Conservation (phyloP, 2,113 vertebrate species). For the Chionis minor region DNA sequence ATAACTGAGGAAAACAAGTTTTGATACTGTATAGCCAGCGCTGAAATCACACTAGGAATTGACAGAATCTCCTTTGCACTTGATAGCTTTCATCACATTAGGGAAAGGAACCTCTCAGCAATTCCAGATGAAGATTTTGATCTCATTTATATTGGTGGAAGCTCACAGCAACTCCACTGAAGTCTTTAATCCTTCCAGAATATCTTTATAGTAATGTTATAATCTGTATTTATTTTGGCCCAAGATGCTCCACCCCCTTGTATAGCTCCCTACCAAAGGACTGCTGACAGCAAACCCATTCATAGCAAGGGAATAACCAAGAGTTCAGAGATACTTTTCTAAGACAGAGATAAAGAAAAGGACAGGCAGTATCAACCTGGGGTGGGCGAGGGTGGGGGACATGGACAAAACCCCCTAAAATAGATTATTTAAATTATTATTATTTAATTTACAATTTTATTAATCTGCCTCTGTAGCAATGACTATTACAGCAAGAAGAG, state of each 20-base stretch:
- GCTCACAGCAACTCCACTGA: background rate
- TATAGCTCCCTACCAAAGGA: background rate
- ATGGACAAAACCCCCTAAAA: background rate
- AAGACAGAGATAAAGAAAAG: background rate
- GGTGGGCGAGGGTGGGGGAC: fast-evolving
- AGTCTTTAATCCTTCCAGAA: background rate
- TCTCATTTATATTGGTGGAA: background rate
- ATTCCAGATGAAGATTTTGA: slow-evolving; percentile 24
- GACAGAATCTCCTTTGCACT: slow-evolving; percentile 35
- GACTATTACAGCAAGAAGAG: background rate
- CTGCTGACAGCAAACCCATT: background rate
- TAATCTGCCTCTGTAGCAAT: background rate
- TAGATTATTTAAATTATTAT: background rate
- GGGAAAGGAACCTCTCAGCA: background rate
- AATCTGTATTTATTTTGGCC: background rate
- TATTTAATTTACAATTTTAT: background rate
- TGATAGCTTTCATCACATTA: slow-evolving; percentile 30
- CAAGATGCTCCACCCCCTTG: background rate
- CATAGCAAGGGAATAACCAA: background rate
- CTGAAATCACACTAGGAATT: background rate
- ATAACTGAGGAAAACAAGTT: slow-evolving; percentile 37
- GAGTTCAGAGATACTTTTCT: background rate
- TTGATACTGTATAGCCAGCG: background rate
- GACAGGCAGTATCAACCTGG: background rate
- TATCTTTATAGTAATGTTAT: background rate